Percentiles rank a stretch among this genome's conserved stretches.
These are phyloP conservation scores for Ciconia nigra DNA, from an alignment of 2,797 vertebrate genomes.

Conservation along the genomic window DNA sequence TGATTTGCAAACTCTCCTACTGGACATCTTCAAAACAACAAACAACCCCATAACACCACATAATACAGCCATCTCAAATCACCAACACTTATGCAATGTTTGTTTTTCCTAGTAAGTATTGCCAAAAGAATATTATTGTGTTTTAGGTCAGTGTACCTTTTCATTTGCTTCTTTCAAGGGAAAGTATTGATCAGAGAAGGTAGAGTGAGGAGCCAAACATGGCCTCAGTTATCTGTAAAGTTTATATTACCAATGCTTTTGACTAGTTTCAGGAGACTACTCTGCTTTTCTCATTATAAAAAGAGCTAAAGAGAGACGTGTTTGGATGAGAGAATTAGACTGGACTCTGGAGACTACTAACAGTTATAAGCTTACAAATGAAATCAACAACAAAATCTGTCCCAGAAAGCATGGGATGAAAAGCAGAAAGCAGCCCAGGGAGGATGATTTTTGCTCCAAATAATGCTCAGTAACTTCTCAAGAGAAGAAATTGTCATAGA, in stretches of 20 bases:
- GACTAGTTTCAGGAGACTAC: background rate
- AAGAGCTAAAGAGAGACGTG: background rate
- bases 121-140: background rate
- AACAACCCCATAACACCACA: background rate
- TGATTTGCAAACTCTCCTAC: background rate
- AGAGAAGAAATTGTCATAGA: background rate
- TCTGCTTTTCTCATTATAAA: background rate
- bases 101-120: background rate
- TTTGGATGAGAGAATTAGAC: background rate
- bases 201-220: background rate
- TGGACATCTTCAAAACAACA: background rate
- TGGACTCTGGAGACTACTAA: background rate
- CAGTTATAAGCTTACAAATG: background rate
- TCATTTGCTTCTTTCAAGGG: background rate
- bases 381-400: conserved; percentile 17
- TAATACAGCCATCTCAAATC: background rate
- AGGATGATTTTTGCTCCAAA: background rate
- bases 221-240: background rate
- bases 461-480: background rate
- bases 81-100: background rate
- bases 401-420: background rate
- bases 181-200: background rate
- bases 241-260: background rate
- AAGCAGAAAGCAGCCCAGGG: background rate
- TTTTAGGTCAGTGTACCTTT: background rate